Evolutionary conservation across 2,888 invertebrate species (phyloP), one percentile per base, ranked within the genome.

Genomic region (Sthenelais limicola): DNA sequence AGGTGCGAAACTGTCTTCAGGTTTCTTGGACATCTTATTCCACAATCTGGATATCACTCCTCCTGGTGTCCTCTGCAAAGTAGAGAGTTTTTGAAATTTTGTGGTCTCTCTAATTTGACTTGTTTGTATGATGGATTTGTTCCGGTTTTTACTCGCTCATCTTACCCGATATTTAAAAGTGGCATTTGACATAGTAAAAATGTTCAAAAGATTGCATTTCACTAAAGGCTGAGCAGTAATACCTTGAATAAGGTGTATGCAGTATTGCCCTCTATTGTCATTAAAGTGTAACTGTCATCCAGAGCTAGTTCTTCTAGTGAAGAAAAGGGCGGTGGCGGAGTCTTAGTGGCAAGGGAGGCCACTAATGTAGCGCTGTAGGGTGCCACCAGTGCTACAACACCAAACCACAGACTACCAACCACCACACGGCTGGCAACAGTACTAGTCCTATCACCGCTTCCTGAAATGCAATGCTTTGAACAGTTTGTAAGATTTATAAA

Each of bases 191-290:
- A n/a, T n/a, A n/a, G n/a, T n/a, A n/a, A n/a, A n/a, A n/a, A n/a
- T n/a, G n/a, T n/a, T n/a, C n/a, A n/a, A n/a, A n/a, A n/a, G n/a
- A n/a, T n/a, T n/a, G n/a, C n/a, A n/a, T n/a, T n/a, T n/a, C n/a
- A n/a, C n/a, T n/a, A n/a, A n/a, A n/a, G n/a, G n/a, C n/a, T n/a
- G n/a, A n/a, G n/a, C n/a, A n/a, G n/a, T n/a, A n/a, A n/a, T n/a
- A 52, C 52, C 21, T 12, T 52, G 24, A 52, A 30, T 3, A 52
- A 26, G 24, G 24, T 52, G 21, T 52, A 30, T n/a, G 52, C 52
- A 2, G 52, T 52, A 30, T 52, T 52, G 18, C 52, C 52, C 52
- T 52, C 52, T 52, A 52, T 52, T 3, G 52, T 52, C 52, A 52
- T 52, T 3, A 52, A 15, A 28, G 52, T 52, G 26, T 52, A 52